phyloP scores from a whole-genome alignment of 2,797 vertebrate species.

The Acipenser ruthenus region DNA sequence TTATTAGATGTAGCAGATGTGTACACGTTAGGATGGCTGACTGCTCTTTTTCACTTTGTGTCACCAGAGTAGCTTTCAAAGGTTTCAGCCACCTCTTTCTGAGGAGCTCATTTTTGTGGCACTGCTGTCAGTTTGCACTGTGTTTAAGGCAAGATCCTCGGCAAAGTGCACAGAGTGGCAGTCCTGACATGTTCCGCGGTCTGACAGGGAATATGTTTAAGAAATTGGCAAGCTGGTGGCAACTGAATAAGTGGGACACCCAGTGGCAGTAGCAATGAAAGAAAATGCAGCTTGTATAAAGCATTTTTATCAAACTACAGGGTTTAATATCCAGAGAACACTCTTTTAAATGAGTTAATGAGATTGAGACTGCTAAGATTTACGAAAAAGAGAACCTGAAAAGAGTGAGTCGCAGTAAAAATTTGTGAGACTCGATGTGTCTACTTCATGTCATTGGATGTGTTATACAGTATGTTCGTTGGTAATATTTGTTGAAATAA shows the following conservation, averaged over 20 bases:
- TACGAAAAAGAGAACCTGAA: neutral
- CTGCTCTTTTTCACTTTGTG: conserved; percentile 89
- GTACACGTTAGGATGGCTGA: conserved; percentile 67
- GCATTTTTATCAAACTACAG: neutral
- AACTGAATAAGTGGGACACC: conserved; percentile 56
- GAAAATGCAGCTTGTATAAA: conserved; percentile 36
- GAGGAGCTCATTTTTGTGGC: conserved; percentile 90
- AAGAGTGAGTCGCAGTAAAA: too few species aligned
- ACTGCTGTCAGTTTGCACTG: conserved; percentile 88
- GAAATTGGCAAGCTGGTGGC: conserved; percentile 82
- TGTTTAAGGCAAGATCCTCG: conserved; percentile 64
- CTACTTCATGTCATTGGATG: too few species aligned
- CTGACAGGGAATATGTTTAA: conserved; percentile 93
- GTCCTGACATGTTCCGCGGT: conserved; percentile 79
- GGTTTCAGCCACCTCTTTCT: conserved; percentile 70
- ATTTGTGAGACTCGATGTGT: too few species aligned
- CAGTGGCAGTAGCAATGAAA: conserved; percentile 41
- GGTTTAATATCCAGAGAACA: conserved; percentile 13
- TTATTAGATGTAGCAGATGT: conserved; percentile 81
- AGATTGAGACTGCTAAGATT: conserved; percentile 1
- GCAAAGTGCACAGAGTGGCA: conserved; percentile 80
- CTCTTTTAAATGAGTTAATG: conserved; percentile 10
- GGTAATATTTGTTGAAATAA: too few species aligned
- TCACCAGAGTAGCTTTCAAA: conserved; percentile 75
- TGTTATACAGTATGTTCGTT: too few species aligned